A percentile compares a stretch with the other conserved stretches of the same genome.
Evolutionary conservation across 2,113 vertebrate species (phyloP).

Genomic region (Psettodes erumei): DNA sequence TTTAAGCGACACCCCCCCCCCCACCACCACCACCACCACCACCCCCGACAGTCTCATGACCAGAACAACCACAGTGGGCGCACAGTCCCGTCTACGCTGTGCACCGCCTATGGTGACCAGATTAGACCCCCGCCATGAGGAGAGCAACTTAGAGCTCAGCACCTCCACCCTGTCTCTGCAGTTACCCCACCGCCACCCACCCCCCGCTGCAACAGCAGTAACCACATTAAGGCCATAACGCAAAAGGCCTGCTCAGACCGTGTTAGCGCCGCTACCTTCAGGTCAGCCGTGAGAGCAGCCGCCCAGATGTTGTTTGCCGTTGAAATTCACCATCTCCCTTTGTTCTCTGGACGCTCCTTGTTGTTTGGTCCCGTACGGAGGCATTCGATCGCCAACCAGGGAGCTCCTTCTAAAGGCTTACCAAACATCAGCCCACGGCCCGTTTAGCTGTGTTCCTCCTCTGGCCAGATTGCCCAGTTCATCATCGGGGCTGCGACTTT

Average conservation of each 20-base stretch:
- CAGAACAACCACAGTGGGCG: conserved; percentile 35
- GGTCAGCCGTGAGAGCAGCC: background rate
- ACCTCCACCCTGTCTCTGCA: conserved; percentile 18
- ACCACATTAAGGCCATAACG: background rate
- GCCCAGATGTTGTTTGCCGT: background rate
- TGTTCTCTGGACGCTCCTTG: background rate
- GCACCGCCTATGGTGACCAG: conserved; percentile 39
- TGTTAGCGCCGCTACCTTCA: background rate
- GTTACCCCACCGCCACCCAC: too few species aligned
- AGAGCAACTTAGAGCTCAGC: conserved; percentile 30
- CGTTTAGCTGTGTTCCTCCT: too few species aligned
- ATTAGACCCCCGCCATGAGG: conserved; percentile 33
- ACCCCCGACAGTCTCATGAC: conserved; percentile 35
- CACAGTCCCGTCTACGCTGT: conserved; percentile 2
- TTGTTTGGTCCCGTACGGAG: background rate
- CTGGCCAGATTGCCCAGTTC: too few species aligned
- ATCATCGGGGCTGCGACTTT: too few species aligned
- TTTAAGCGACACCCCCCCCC: conserved; percentile 40
- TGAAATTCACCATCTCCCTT: background rate
- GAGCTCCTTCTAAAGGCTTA: too few species aligned
- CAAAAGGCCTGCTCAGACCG: background rate
- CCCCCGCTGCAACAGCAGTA: background rate
- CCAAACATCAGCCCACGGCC: too few species aligned
- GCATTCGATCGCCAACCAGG: too few species aligned
- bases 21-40: conserved; percentile 15